Evolutionary conservation across 1,140 invertebrate species (phyloP).

Genomic region (Phthorimaea operculella): DNA sequence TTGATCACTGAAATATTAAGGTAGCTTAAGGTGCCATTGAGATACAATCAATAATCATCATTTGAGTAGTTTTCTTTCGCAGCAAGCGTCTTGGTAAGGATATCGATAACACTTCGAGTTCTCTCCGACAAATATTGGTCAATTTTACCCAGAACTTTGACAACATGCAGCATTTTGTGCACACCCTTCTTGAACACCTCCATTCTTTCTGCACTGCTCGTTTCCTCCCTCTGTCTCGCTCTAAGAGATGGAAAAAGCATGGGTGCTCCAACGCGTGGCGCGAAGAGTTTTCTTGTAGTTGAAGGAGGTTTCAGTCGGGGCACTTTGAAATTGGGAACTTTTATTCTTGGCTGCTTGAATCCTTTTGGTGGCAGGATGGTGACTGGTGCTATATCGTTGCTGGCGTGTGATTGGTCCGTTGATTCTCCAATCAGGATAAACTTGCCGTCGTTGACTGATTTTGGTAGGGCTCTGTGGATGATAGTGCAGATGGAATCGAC

Average conservation of each 20-base stretch:
- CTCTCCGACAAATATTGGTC: slow-evolving; percentile 56
- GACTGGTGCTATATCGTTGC: slow-evolving; percentile 32
- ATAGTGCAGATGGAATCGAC: slow-evolving; percentile 39
- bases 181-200: slow-evolving; percentile 57
- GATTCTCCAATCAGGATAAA: slow-evolving; percentile 26
- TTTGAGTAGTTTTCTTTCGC: slow-evolving; percentile 24
- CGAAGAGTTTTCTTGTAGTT: slow-evolving; percentile 4
- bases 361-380: slow-evolving; percentile 37
- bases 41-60: too few species aligned
- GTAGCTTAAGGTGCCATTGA: too few species aligned
- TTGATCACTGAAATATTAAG: too few species aligned
- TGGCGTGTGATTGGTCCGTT: slow-evolving; percentile 36
- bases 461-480: slow-evolving; percentile 49
- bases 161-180: slow-evolving; percentile 51
- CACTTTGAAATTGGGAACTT: slow-evolving; percentile 34
- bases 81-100: slow-evolving; percentile 47
- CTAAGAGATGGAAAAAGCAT: slow-evolving; percentile 27
- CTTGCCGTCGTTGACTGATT: slow-evolving; percentile 43
- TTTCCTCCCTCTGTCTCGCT: slow-evolving; percentile 32
- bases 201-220: slow-evolving; percentile 51
- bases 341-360: slow-evolving; percentile 35
- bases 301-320: slow-evolving; percentile 7
- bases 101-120: slow-evolving; percentile 51
- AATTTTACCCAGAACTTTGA: slow-evolving; percentile 51
- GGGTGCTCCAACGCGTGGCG: slow-evolving; percentile 28